These are phyloP conservation scores for Urocynchramus pylzowi DNA, from an alignment of 2,113 vertebrate genomes.

Conservation along the genomic window DNA sequence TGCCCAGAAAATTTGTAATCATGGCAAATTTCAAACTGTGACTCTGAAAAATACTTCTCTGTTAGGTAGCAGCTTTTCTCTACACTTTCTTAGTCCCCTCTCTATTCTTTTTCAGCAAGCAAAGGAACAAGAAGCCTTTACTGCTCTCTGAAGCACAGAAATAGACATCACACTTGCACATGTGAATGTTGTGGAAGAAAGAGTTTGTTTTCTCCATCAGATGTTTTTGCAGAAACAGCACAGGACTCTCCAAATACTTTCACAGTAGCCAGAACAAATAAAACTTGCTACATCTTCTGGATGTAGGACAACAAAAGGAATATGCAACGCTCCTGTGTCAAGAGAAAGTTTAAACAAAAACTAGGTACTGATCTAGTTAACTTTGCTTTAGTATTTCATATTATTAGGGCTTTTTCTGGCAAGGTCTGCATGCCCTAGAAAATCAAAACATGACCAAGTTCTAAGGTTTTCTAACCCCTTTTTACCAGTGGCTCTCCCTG, in stretches of 20 bases:
- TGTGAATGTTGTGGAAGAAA: background rate
- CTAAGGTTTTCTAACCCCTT: background rate
- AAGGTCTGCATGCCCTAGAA: conserved; percentile 2
- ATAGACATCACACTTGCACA: background rate
- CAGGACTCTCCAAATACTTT: background rate
- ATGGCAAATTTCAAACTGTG: background rate
- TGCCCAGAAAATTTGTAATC: background rate
- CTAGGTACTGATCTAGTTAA: background rate
- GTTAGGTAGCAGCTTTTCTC: background rate
- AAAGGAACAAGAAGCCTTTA: background rate
- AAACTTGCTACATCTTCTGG: background rate
- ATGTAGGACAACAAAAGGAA: background rate
- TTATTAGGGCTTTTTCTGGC: background rate
- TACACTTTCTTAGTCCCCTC: background rate
- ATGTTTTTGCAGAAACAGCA: background rate
- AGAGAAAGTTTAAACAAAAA: background rate
- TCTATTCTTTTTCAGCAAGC: background rate
- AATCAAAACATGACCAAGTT: background rate
- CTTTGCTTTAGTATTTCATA: background rate
- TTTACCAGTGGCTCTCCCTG: background rate
- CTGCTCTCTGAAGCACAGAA: background rate
- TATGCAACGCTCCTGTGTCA: background rate
- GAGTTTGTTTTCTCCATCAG: background rate
- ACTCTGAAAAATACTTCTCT: background rate
- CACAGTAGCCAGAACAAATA: background rate